Base-by-base conservation (phyloP, 2,797 vertebrate species). In the Sparus aurata region DNA sequence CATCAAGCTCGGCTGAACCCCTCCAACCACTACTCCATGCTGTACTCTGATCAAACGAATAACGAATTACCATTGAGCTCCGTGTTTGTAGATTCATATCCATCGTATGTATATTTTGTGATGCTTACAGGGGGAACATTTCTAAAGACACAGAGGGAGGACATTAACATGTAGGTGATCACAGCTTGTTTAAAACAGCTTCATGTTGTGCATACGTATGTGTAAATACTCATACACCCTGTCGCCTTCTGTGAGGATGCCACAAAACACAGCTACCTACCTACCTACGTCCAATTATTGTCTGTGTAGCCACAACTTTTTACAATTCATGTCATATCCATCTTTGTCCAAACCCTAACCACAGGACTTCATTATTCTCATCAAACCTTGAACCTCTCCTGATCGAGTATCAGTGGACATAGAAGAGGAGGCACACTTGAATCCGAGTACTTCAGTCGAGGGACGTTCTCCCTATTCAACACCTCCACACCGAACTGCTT, bases 31-130 rank as follows among this genome's bases (percentile, higher is more conserved):
- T 10, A 38, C 65, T 45, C 50, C 5, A 30, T 13, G 18, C 38
- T 25, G 27, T 62, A 30, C 41, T 65, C 15, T n/a, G 43, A 47
- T 60, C 30, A 45, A 55, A 73, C 59, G 45, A 74, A 78, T 49
- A 55, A 73, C 59, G 45, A 74, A 78, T 49, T 11, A 45, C 65
- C 65, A 61, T 38, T n/a, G 18, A 15, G 11, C 22, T 41, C 5
- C 52, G 17, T 27, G 25, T 54, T 23, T 70, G 25, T 5, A 59
- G 58, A 61, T 11, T 4, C 18, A 45, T 1, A 46, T 43, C 49
- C 30, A 20, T 11, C 0, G 0, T 5, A 25, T 15, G 25, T 15
- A 58, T 0, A 57, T 46, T 7, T 11, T 30, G 52, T 27, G 34
- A 4, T 34, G 41, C 41, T 73, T 25, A 68, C 13, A 55, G 2